These are phyloP conservation scores for Eumerus sabulonum DNA, from an alignment of 2,888 invertebrate genomes.

Conservation along the genomic window DNA sequence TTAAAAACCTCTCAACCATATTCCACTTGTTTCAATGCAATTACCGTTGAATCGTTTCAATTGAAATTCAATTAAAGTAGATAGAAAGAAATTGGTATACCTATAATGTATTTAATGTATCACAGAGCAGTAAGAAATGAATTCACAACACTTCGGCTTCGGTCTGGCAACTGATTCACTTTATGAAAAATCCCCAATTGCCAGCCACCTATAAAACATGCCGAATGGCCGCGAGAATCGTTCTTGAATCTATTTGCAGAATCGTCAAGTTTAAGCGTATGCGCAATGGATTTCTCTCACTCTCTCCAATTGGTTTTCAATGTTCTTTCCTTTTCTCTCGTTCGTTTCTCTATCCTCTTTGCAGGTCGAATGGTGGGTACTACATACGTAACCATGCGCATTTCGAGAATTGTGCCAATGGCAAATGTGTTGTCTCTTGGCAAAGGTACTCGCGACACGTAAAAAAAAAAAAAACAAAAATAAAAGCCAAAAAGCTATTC, in stretches of 20 bases:
- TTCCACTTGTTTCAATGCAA: conserved; percentile 6
- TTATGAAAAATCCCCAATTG: conserved; percentile 71
- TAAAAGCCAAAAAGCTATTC: neutral
- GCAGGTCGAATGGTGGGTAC: neutral
- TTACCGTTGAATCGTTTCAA: neutral
- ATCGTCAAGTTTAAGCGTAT: conserved; percentile 57
- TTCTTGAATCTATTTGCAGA: conserved; percentile 69
- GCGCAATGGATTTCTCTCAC: no score
- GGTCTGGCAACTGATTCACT: conserved; percentile 77
- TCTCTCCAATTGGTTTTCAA: no score
- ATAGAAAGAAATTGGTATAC: conserved; percentile 23
- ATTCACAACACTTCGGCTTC: conserved; percentile 73
- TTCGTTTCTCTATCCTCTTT: neutral
- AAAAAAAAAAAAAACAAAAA: no score
- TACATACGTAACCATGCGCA: conserved; percentile 38
- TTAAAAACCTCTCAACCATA: neutral
- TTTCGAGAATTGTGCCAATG: conserved; percentile 56
- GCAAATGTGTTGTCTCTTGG: conserved; percentile 61
- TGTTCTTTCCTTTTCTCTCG: conserved; percentile 38
- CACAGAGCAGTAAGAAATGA: conserved; percentile 75
- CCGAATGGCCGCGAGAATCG: conserved; percentile 47
- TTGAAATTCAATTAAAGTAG: conserved; percentile 15
- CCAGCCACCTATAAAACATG: conserved; percentile 23
- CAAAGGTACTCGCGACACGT: conserved; percentile 10
- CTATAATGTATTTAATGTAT: conserved; percentile 71